phyloP scores from a whole-genome alignment of 23 tunicate genomes.

The Oikopleura albicans region DNA sequence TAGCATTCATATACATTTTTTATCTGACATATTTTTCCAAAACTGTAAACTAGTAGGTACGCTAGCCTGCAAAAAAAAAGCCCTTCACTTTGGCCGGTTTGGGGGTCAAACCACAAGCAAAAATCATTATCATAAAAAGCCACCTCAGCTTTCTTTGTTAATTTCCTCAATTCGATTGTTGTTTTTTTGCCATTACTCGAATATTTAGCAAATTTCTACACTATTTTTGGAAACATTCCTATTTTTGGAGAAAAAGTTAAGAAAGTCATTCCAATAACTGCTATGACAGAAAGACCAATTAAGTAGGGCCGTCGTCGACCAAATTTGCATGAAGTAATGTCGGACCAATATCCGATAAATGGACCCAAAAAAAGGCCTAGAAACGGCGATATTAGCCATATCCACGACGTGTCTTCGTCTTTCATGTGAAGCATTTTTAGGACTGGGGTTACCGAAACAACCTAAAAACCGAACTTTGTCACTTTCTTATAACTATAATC shows the following conservation, averaged over 20 bases:
- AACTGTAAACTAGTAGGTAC: too few relatives aligned
- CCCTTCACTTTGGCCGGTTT: too few relatives aligned
- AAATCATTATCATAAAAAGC: too few relatives aligned
- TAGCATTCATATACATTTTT: too few relatives aligned
- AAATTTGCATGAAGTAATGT: constrained; percentile 20
- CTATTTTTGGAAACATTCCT: constrained; percentile 18
- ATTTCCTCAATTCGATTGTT: too few relatives aligned
- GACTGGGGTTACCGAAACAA: constrained; percentile 67
- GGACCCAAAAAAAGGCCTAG: constrained; percentile 58
- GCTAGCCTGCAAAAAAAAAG: too few relatives aligned
- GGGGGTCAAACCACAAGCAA: too few relatives aligned
- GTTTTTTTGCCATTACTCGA: too few relatives aligned
- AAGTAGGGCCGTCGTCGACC: constrained; percentile 75
- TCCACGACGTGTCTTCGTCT: constrained; percentile 42
- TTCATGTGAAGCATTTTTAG: constrained; percentile 63
- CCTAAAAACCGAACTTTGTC: background rate
- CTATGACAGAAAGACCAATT: constrained; percentile 38
- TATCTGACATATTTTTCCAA: too few relatives aligned
- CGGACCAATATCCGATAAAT: constrained; percentile 42
- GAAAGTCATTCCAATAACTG: constrained; percentile 44
- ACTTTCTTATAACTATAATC: background rate
- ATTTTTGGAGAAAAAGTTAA: constrained; percentile 61
- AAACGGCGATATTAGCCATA: constrained; percentile 63
- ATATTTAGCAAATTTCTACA: too few relatives aligned
- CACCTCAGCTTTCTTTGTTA: too few relatives aligned